Evolutionary conservation across 2,797 vertebrate species (phyloP).

Genomic region (Rhinichthys osculus): DNA sequence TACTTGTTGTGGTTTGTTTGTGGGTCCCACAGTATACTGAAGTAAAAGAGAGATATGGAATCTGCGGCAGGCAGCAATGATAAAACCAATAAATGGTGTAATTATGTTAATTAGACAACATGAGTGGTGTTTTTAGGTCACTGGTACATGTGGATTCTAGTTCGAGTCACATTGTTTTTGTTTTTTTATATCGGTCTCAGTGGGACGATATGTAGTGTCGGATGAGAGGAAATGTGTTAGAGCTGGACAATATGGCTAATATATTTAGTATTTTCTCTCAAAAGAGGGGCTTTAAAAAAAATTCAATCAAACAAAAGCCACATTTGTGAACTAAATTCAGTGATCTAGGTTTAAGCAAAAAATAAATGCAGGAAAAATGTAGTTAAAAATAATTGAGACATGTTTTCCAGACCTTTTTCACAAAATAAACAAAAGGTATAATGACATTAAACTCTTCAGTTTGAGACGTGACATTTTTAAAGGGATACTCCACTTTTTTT

Average conservation of each 20-base stretch:
- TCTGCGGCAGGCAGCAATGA: slow-evolving; percentile 12
- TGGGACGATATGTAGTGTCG: no score
- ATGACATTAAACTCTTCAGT: not conserved
- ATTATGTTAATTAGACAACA: slow-evolving; percentile 5
- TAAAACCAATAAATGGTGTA: slow-evolving; percentile 22
- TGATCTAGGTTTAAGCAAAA: not conserved
- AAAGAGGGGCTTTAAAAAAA: not conserved
- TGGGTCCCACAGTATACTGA: not conserved
- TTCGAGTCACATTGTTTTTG: not conserved
- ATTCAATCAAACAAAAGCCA: not conserved
- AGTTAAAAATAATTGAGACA: not conserved
- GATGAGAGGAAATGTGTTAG: not conserved
- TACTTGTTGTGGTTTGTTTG: not conserved
- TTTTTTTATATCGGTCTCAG: not conserved
- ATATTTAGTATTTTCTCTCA: not conserved
- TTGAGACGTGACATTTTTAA: not conserved
- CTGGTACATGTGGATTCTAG: slow-evolving; percentile 37
- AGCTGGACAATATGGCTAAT: not conserved
- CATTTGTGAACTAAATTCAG: not conserved
- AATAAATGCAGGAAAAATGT: not conserved
- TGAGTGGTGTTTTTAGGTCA: slow-evolving; percentile 40
- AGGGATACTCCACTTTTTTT: no score
- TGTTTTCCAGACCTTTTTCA: no score
- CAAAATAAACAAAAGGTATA: not conserved
- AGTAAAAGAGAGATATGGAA: not conserved